phyloP scores from a whole-genome alignment of 2,113 vertebrate genomes.

The Corythaeola cristata region DNA sequence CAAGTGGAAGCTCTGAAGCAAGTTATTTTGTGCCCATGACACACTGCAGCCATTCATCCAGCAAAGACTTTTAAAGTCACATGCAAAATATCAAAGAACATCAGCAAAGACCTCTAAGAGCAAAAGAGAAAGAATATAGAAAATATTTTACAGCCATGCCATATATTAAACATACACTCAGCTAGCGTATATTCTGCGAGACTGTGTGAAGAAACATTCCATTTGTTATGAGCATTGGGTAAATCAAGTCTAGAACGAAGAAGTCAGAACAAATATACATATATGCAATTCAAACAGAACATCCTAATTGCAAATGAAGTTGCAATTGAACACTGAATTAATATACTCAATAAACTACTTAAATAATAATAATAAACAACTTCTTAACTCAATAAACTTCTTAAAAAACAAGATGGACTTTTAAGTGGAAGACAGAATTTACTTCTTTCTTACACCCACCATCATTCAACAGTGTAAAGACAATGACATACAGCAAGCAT shows the following conservation, averaged over 20 bases:
- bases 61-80: not conserved
- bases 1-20: not conserved
- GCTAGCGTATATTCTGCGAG: not conserved
- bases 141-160: not conserved
- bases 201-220: not conserved
- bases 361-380: not conserved
- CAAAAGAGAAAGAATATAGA: not conserved
- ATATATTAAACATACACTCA: not conserved
- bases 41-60: not conserved
- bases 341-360: not conserved
- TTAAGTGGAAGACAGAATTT: not conserved
- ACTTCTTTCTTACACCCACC: not conserved
- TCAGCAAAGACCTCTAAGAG: not conserved
- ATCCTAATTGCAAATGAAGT: not conserved
- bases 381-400: not conserved
- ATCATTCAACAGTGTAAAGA: not conserved
- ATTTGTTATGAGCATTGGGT: not conserved
- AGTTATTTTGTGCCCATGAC: not conserved
- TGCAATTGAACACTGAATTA: not conserved
- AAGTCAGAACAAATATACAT: not conserved
- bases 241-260: not conserved
- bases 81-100: not conserved
- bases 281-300: not conserved
- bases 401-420: not conserved
- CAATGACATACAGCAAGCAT: not conserved